phyloP scores from a whole-genome alignment of 2,888 invertebrate species.

The Archips crataeganus region DNA sequence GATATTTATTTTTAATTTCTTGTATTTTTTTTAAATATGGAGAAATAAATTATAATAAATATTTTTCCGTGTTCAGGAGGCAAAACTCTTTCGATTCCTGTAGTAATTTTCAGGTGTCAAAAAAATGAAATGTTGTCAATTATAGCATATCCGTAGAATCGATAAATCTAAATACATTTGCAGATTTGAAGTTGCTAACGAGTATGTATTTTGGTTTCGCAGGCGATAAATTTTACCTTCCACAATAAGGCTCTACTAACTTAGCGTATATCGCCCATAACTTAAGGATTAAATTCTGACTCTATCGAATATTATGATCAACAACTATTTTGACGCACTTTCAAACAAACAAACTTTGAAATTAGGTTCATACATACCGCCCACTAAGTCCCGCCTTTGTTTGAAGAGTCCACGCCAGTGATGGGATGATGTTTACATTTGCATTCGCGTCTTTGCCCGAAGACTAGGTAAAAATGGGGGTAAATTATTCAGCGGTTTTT shows the following conservation, averaged over 20 bases:
- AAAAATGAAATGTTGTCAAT: no score
- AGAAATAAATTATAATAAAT: no score
- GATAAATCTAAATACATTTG: no score
- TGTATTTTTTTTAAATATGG: no score
- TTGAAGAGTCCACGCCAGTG: not conserved
- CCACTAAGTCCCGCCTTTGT: not conserved
- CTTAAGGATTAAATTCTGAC: not conserved
- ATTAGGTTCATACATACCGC: not conserved
- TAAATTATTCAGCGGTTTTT: no score
- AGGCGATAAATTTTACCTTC: not conserved
- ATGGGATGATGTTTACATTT: not conserved
- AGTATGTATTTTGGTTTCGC: not conserved
- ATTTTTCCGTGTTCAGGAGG: no score
- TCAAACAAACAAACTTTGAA: slow-evolving; percentile 3
- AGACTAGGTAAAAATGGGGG: no score
- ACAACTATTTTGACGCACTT: not conserved
- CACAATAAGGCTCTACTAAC: not conserved
- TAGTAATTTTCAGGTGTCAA: no score
- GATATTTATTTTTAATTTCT: no score
- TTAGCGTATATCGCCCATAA: not conserved
- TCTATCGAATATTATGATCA: not conserved
- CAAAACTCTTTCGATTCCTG: no score
- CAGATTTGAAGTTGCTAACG: no score
- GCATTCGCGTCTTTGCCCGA: not conserved
- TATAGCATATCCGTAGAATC: no score